phyloP scores from a whole-genome alignment of 2,888 invertebrate genomes.

The Chrysotoxum bicinctum region DNA sequence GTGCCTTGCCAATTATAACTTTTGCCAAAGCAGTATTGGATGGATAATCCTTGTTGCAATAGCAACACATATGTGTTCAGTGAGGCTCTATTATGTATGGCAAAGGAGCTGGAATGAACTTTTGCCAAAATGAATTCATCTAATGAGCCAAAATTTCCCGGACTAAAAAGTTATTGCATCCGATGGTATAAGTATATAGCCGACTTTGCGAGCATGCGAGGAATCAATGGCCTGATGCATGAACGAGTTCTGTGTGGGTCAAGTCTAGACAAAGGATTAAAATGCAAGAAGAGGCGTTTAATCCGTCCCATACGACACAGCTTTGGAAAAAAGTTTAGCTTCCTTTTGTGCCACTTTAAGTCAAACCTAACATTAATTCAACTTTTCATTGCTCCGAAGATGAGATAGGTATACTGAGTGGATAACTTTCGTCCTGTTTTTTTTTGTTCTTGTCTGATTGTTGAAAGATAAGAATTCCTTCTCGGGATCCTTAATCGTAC shows the following conservation, averaged over 20 bases:
- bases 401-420: background rate
- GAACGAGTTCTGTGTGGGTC: conserved; percentile 42
- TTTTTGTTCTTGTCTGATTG: conserved; percentile 12
- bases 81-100: conserved; percentile 1
- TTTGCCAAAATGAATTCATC: conserved; percentile 48
- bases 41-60: conserved; percentile 58
- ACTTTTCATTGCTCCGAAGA: conserved; percentile 12
- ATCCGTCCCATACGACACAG: conserved; percentile 17
- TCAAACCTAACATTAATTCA: conserved; percentile 56
- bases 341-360: conserved; percentile 38
- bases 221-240: background rate
- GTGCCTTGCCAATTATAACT: conserved; percentile 65
- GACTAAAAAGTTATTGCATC: conserved; percentile 43
- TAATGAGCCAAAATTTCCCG: conserved; percentile 65
- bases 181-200: background rate
- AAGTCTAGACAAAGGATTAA: conserved; percentile 71
- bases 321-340: background rate
- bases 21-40: conserved; percentile 62
- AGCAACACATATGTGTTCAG: conserved; percentile 5
- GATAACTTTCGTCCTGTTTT: conserved; percentile 22
- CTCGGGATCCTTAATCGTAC: conserved; percentile 38
- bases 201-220: background rate
- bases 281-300: conserved; percentile 46
- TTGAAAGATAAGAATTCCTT: conserved; percentile 53
- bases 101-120: conserved; percentile 22